phyloP scores from a whole-genome alignment of 2,113 vertebrate genomes.

The Phoenicopterus ruber region DNA sequence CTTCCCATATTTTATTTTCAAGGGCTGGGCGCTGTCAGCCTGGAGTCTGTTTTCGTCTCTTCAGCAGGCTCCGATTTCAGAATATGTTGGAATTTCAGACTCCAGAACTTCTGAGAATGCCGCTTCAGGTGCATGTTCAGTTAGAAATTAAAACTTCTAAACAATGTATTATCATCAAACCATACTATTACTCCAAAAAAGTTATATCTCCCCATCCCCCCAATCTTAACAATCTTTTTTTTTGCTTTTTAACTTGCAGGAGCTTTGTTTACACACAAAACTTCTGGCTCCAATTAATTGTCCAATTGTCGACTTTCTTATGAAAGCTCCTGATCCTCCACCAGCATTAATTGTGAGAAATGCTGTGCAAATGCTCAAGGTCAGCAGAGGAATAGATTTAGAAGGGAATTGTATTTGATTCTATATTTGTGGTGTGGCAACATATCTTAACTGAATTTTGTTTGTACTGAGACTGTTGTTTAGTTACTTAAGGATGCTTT shows the following conservation, averaged over 20 bases:
- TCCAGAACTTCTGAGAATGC: slow-evolving; percentile 92
- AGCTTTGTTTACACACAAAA: slow-evolving; percentile 94
- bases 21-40: slow-evolving; percentile 93
- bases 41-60: slow-evolving; percentile 91
- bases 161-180: not conserved
- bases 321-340: slow-evolving; percentile 93
- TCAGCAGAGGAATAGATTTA: slow-evolving; percentile 48
- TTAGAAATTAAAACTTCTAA: not conserved
- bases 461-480: not conserved
- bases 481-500: not conserved
- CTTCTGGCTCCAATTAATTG: slow-evolving; percentile 85
- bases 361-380: slow-evolving; percentile 93
- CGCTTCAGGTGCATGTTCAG: slow-evolving; percentile 83
- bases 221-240: not conserved
- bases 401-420: not conserved
- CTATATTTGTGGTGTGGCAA: not conserved
- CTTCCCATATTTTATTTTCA: slow-evolving; percentile 46
- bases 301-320: slow-evolving; percentile 88
- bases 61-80: slow-evolving; percentile 86
- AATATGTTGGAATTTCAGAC: slow-evolving; percentile 93
- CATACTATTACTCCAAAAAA: not conserved
- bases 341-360: slow-evolving; percentile 83
- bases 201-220: too few relatives aligned
- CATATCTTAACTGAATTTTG: not conserved
- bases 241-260: slow-evolving; percentile 67